Evolutionary conservation across 2,797 vertebrate genomes (phyloP).

Genomic region (Premnoplex brunnescens): DNA sequence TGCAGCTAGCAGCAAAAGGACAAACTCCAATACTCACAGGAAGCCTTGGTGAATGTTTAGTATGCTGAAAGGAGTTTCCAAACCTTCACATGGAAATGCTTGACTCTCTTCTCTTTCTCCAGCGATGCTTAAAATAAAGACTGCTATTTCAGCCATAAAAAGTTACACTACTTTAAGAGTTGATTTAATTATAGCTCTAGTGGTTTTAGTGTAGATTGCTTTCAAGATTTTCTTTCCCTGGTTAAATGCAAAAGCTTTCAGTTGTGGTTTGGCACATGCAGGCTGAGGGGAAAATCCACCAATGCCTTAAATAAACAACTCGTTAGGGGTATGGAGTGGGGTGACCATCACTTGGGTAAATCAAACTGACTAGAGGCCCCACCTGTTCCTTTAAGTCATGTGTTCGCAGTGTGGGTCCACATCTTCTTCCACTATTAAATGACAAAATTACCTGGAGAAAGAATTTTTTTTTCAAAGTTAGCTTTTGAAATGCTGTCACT

Average conservation of each 20-base stretch:
- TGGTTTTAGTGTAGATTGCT: background rate
- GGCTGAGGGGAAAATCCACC: background rate
- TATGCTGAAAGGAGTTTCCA: background rate
- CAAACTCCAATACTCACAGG: background rate
- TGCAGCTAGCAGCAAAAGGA: background rate
- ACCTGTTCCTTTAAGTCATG: background rate
- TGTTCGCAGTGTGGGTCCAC: background rate
- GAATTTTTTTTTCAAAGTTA: background rate
- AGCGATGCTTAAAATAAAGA: background rate
- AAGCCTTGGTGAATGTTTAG: slow-evolving; percentile 43
- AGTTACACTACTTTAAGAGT: background rate
- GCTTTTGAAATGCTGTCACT: background rate
- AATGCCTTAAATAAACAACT: background rate
- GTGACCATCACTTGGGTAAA: background rate
- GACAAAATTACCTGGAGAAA: background rate
- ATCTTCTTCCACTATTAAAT: background rate
- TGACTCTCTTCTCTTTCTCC: background rate
- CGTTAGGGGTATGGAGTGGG: background rate
- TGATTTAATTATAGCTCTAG: slow-evolving; percentile 9
- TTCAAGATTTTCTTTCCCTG: background rate
- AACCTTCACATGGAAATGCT: background rate
- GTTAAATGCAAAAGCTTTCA: background rate
- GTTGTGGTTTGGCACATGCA: background rate
- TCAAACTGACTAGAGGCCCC: background rate
- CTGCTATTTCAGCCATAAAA: background rate